Conservation (phyloP, 2,888 invertebrate species). For the Chromoteleia sp. region DNA sequence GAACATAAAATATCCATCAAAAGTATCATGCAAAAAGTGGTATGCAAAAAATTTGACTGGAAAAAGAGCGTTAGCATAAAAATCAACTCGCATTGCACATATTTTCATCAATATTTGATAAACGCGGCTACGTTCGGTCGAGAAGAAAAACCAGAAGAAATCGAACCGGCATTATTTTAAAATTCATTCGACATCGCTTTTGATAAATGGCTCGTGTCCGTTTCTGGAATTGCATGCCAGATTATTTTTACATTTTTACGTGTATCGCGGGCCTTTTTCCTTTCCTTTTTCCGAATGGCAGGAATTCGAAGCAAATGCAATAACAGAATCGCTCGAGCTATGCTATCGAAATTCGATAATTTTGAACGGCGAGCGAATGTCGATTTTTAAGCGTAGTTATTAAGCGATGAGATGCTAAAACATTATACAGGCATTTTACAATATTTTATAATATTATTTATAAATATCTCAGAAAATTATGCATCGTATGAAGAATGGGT, state of each 20-base stretch:
- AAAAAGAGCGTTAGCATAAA: background rate
- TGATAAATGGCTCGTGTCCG: constrained; percentile 19
- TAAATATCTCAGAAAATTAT: no score
- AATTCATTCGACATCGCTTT: constrained; percentile 22
- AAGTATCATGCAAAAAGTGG: background rate
- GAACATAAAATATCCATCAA: no score
- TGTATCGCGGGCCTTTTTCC: background rate
- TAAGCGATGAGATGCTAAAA: no score
- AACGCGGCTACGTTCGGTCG: background rate
- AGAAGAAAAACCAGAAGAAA: constrained; percentile 20
- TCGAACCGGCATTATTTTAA: constrained; percentile 22
- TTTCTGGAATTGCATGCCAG: constrained; percentile 3
- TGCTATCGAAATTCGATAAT: constrained; percentile 15
- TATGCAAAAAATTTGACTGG: background rate
- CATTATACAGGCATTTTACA: no score
- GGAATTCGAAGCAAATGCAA: background rate
- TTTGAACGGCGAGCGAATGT: background rate
- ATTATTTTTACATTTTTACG: background rate
- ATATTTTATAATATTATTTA: no score
- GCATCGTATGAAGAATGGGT: no score
- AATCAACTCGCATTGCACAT: background rate
- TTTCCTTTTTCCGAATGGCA: background rate
- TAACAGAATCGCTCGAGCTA: background rate
- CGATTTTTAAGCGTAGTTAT: constrained; percentile 13
- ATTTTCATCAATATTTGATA: constrained; percentile 40